Percentiles rank a stretch among this genome's conserved stretches.
Evolutionary conservation across 1,140 invertebrate genomes (phyloP).

Genomic region (Eulimnadia texana): DNA sequence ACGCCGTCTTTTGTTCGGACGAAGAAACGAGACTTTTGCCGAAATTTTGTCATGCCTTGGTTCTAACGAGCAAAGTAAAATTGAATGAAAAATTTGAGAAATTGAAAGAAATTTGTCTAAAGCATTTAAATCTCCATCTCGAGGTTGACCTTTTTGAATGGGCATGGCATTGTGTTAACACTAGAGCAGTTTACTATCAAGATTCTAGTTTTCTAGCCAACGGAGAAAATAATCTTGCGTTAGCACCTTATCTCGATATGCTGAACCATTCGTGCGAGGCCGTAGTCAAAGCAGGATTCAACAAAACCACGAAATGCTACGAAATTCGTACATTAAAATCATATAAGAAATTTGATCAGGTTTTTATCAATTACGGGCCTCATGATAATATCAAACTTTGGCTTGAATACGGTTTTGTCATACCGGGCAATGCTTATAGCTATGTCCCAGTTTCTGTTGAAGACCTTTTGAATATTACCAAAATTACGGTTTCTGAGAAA

Average conservation of each 20-base stretch:
- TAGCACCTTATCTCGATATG: conserved; percentile 63
- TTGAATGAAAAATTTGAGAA: conserved; percentile 22
- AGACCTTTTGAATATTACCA: neutral
- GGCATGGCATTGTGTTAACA: conserved; percentile 60
- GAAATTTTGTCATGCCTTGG: conserved; percentile 20
- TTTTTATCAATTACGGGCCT: conserved; percentile 60
- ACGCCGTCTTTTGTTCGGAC: conserved; percentile 34
- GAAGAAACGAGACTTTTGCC: conserved; percentile 27
- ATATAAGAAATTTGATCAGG: conserved; percentile 40
- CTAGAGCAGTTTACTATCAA: conserved; percentile 43
- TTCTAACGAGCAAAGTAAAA: conserved; percentile 19
- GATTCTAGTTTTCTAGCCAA: neutral
- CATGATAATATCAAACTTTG: conserved; percentile 51
- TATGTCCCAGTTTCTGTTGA: neutral
- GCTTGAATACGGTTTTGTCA: conserved; percentile 57
- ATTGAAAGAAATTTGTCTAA: conserved; percentile 23
- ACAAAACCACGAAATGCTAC: conserved; percentile 33
- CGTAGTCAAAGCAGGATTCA: conserved; percentile 34
- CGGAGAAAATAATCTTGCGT: conserved; percentile 40
- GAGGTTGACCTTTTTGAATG: conserved; percentile 32
- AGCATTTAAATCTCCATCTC: conserved; percentile 28
- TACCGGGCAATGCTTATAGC: conserved; percentile 39
- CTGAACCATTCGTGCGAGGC: conserved; percentile 52
- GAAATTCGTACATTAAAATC: conserved; percentile 34
- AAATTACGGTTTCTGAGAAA: neutral